Evolutionary conservation across 2,888 invertebrate genomes (phyloP), one percentile per base, ranked within the genome.

Genomic region (Epistrophe grossulariae): DNA sequence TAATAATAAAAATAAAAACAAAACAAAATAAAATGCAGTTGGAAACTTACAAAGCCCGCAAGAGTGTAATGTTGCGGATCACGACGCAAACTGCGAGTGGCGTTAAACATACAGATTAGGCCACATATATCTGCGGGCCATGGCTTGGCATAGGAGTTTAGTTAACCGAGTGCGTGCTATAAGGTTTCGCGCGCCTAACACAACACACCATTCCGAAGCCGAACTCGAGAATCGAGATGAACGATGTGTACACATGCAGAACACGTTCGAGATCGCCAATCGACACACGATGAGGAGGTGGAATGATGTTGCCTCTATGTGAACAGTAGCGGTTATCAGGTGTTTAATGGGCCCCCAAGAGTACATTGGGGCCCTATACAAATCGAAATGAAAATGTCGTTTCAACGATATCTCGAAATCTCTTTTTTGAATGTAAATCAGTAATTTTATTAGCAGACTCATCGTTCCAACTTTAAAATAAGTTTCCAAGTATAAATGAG

Each of bases 181-280:
- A 73, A 78, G 68, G 66, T 66, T 74, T 81, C 57, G 57, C 52
- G 62, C 74, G 50, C 17, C 55, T 19, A 50, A 38, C 68, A 70
- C 31, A 50, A 38, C 68, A 70, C 31, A 38, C 57, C 66, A 77
- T 72, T 45, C 45, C 59, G 19, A 60, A 40, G 38, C 45, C 59
- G 19, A 60, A 40, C 64, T 17, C 13, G 62, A 87, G 80, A 40
- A 59, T 17, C 13, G 62, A 87, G 80, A 84, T 88, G 84, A 84
- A 88, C 80, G 88, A 88, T 88, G 88, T 88, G 88, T 88, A 88
- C 84, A 88, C 88, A 88, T 88, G 88, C 84, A 88, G 84, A 77
- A 80, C 79, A 84, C 83, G 83, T 83, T 88, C 74, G 48, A 83
- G 79, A 87, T 87, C 79, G 66, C 71, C 87, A 87, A 87, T 87